Conservation (phyloP, 2,113 vertebrate genomes). For the Archocentrus centrarchus region DNA sequence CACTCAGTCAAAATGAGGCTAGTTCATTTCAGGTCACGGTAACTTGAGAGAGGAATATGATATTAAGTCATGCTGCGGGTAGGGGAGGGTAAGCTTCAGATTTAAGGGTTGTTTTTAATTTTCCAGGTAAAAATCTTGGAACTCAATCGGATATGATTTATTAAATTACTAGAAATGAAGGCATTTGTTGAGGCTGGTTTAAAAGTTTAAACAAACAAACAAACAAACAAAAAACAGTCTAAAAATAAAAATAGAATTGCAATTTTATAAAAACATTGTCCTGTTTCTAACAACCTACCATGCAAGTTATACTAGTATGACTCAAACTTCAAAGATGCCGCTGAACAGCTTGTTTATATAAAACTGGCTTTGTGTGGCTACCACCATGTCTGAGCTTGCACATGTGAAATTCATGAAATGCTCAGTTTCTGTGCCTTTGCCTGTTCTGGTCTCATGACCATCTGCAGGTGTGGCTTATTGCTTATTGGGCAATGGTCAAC, state of each 20-base stretch:
- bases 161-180: neutral
- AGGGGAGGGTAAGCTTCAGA: neutral
- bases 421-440: neutral
- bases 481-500: conserved; percentile 53
- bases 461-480: conserved; percentile 58
- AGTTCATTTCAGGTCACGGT: conserved; percentile 49
- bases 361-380: neutral
- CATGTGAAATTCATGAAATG: neutral
- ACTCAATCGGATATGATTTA: neutral
- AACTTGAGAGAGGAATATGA: conserved; percentile 19
- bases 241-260: neutral
- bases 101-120: neutral
- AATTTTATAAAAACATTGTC: neutral
- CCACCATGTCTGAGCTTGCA: conserved; percentile 9
- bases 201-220: neutral
- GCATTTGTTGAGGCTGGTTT: neutral
- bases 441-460: conserved; percentile 17
- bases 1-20: neutral
- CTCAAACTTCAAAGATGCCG: neutral
- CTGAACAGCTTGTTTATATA: neutral
- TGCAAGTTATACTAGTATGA: neutral
- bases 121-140: too few species aligned
- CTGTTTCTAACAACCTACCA: neutral
- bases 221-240: neutral
- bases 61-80: neutral